Percentiles rank a stretch among this genome's conserved stretches.
phyloP scores from a whole-genome alignment of 2,797 vertebrate species.

The Gymnopithys bicolor region DNA sequence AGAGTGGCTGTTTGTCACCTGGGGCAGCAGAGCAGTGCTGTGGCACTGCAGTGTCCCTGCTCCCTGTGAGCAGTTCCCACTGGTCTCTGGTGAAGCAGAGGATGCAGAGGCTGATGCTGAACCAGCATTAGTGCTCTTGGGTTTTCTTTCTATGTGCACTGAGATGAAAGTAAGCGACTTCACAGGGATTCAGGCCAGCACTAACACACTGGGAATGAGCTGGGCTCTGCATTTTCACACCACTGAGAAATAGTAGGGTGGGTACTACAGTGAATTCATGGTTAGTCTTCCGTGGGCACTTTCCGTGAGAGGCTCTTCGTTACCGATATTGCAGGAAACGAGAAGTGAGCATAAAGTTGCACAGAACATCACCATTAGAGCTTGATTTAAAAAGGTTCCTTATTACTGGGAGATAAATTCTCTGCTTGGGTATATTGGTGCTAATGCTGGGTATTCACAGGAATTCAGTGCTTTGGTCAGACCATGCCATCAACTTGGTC shows the following conservation, averaged over 20 bases:
- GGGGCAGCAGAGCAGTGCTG: neutral
- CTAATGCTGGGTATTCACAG: neutral
- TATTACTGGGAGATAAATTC: neutral
- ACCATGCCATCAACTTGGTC: neutral
- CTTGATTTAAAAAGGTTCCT: neutral
- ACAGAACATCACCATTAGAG: neutral
- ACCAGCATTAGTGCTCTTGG: neutral
- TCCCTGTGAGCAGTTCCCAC: rapidly evolving
- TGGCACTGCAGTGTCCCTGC: rapidly evolving
- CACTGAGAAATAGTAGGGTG: neutral
- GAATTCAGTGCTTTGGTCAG: neutral
- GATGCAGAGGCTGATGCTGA: neutral
- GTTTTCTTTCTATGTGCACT: neutral
- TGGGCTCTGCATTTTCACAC: neutral
- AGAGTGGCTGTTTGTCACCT: neutral
- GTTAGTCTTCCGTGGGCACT: neutral
- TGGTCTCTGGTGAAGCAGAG: neutral
- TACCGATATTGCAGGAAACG: neutral
- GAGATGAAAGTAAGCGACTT: neutral
- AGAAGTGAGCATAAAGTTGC: neutral
- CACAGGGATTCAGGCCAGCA: neutral
- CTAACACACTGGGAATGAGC: neutral
- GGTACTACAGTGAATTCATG: neutral
- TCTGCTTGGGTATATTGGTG: neutral
- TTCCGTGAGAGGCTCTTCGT: neutral